Evolutionary conservation across 2,113 vertebrate genomes (phyloP), one percentile per base, ranked within the genome.

Genomic region (Hydropotes inermis): DNA sequence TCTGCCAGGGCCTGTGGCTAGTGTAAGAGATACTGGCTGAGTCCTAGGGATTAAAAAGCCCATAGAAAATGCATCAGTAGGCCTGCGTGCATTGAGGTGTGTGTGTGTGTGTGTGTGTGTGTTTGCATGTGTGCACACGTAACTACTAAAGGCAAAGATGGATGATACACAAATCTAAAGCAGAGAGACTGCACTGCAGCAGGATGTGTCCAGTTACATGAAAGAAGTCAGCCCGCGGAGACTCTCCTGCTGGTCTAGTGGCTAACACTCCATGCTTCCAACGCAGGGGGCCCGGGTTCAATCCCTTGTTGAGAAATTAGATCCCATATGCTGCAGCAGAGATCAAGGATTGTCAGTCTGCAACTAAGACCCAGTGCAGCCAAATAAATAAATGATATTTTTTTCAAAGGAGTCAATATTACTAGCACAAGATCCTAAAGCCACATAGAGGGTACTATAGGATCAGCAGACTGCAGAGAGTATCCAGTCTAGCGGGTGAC

Each of bases 401-500:
- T 76, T 76, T 43, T 45, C 28, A n/a, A 67, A 87, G 16, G 57
- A 81, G 54, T 30, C 30, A 36, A 5, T 33, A 23, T 92, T 14
- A 39, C 6, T 2, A 10, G 7, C 28, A 14, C 3, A 2, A 28
- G 74, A 87, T 25, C 19, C 74, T n/a, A 30, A 90, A 74, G 14
- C 25, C 12, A 58, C 0, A 0, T 7, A 6, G 52, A 2, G 5
- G 19, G 2, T n/a, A 17, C 6, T 30, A 9, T 0, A 85, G 21
- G 58, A 15, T 14, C 28, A 64, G 16, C 5, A 70, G 45, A 30
- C 21, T 7, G 19, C 0, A 5, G 10, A 54, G 54, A 74, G 36
- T 57, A 84, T 54, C 33, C 43, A 30, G 21, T 27, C 28, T 30
- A 45, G 12, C 15, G 39, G 55, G 16, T 87, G 64, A 27, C 45